A percentile compares a stretch with the other conserved stretches of the same genome.
Conservation (phyloP, 2,113 vertebrate species). For the Brachyhypopomus occidentalis region DNA sequence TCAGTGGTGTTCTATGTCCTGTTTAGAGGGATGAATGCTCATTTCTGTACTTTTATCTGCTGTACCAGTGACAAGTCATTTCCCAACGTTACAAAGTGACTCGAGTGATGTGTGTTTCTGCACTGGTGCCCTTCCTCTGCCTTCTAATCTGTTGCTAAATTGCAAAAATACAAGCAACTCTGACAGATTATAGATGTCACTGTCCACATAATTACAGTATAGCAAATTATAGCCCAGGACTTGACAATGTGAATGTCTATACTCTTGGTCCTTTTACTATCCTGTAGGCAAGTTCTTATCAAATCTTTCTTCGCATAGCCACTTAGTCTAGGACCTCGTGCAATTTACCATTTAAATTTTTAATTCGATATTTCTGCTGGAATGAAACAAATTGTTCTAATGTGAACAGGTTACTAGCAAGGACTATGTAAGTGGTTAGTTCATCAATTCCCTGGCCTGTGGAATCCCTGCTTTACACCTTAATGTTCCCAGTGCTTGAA, state of each 20-base stretch:
- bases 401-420: conserved; percentile 10
- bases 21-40: background rate
- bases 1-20: background rate
- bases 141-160: too few relatives aligned
- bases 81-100: too few relatives aligned
- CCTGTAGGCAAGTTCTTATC: background rate
- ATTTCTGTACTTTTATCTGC: background rate
- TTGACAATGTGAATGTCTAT: background rate
- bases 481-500: background rate
- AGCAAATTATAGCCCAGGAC: too few relatives aligned
- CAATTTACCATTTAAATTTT: background rate
- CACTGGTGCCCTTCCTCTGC: too few relatives aligned
- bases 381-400: background rate
- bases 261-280: background rate
- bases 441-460: background rate
- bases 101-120: too few relatives aligned
- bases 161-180: background rate
- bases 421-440: background rate
- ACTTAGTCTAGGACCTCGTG: background rate
- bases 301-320: background rate
- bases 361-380: conserved; percentile 9
- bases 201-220: too few relatives aligned
- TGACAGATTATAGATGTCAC: background rate
- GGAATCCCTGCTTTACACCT: background rate
- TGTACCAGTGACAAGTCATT: too few relatives aligned